Base-by-base conservation (phyloP, 1,140 invertebrate species). In the Ganaspis sp. region DNA sequence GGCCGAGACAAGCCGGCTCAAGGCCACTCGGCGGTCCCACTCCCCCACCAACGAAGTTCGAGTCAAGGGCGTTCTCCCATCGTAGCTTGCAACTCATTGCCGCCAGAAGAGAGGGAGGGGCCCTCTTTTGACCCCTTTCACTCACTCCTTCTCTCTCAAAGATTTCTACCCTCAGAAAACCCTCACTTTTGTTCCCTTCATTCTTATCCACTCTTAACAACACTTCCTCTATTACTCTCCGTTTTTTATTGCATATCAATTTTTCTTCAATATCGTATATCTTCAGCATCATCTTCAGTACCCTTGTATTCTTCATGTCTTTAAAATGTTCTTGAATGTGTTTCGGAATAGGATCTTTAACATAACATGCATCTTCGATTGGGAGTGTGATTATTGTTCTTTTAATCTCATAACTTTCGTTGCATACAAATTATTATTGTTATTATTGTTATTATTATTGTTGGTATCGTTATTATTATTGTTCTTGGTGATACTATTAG, bases 11-110 rank as follows among this genome's bases (percentile, higher is more conserved):
- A 83, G 86, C 83, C 82, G 86, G 78, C 86, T 89, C 88, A 89
- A 89, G 88, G 88, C 88, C 88, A 87, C 84, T 76, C 72, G 85
- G 73, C 81, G 85, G 86, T 84, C 86, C 87, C 85, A 89, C 88
- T 89, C 86, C 83, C 86, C 87, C 87, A 85, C 84, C 84, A 75
- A 78, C 82, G 74, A 82, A 88, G 79, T 84, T 81, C 84, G 82
- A 89, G 87, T 89, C 88, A 89, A 89, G 88, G 88, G 88, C 88
- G 88, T 88, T 86, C 84, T 83, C 86, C 83, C 84, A 79, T 75
- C 81, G 75, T 70, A 69, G 53, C 70, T 58, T 29, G 38, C 53
- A 34, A 70, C 76, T 64, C 73, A 77, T 79, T 64, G 72, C 76
- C 34, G 38, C 26, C 53, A 70, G 45, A n/a, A 74, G 9, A 78